These are phyloP conservation scores for Scaptomyza polygonia DNA, from an alignment of 2,888 invertebrate genomes.

Conservation along the genomic window DNA sequence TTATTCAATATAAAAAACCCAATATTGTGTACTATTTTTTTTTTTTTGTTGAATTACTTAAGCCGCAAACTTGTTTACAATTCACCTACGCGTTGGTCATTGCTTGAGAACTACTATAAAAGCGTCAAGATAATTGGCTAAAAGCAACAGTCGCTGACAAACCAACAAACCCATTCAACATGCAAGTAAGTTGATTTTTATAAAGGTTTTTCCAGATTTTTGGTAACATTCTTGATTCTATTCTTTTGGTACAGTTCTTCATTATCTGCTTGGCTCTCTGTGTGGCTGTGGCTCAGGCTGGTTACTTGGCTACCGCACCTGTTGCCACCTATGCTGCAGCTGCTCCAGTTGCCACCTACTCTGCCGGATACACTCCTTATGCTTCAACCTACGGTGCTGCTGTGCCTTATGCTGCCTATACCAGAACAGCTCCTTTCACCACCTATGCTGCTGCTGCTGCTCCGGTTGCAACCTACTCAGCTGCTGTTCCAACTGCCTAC, in stretches of 20 bases:
- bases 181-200: constrained; percentile 45
- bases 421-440: constrained; percentile 24
- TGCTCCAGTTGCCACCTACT: constrained; percentile 43
- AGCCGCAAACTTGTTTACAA: constrained; percentile 38
- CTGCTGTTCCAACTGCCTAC: constrained; percentile 23
- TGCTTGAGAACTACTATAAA: constrained; percentile 39
- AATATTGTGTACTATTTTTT: constrained; percentile 48
- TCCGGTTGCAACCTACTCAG: constrained; percentile 20
- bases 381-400: constrained; percentile 29
- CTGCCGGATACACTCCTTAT: constrained; percentile 23
- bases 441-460: constrained; percentile 31
- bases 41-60: constrained; percentile 16
- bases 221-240: not conserved
- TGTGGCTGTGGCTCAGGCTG: constrained; percentile 54
- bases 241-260: constrained; percentile 31
- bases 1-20: constrained; percentile 16
- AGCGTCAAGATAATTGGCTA: constrained; percentile 35
- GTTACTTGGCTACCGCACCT: constrained; percentile 40
- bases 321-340: constrained; percentile 33
- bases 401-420: constrained; percentile 31
- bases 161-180: constrained; percentile 36
- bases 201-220: constrained; percentile 1
- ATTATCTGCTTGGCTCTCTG: constrained; percentile 56
- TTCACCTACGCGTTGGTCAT: constrained; percentile 28
- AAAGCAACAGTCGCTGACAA: constrained; percentile 50